A percentile compares a stretch with the other conserved stretches of the same genome.
phyloP scores from a whole-genome alignment of 2,888 invertebrate species.

The Synanthedon tipuliformis region DNA sequence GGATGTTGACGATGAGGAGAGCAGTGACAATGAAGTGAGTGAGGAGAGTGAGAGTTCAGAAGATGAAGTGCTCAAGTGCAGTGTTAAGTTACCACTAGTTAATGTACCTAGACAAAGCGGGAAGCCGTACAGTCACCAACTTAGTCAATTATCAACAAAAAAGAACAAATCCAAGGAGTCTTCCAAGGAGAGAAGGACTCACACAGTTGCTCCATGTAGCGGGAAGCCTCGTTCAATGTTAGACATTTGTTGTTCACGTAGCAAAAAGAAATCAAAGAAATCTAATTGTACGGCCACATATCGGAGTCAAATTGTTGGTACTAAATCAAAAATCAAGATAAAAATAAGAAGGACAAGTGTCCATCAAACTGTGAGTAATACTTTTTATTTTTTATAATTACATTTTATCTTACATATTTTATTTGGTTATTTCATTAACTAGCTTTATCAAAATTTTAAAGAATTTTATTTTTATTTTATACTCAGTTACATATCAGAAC shows the following conservation, averaged over 20 bases:
- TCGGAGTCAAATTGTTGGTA: constrained; percentile 74
- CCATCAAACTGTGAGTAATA: constrained; percentile 45
- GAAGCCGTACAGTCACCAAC: constrained; percentile 68
- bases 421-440: no score
- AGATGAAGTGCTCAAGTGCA: constrained; percentile 58
- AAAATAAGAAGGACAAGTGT: constrained; percentile 74
- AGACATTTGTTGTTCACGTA: constrained; percentile 57
- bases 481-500: no score
- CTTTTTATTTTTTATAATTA: not conserved
- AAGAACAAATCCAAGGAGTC: constrained; percentile 52
- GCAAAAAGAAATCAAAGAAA: constrained; percentile 63
- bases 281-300: constrained; percentile 58
- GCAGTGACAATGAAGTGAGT: constrained; percentile 23
- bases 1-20: constrained; percentile 35
- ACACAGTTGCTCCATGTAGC: constrained; percentile 54
- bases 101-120: constrained; percentile 55
- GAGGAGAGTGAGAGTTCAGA: constrained; percentile 51
- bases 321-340: constrained; percentile 75
- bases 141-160: constrained; percentile 68
- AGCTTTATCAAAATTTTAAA: no score
- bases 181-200: constrained; percentile 45
- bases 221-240: constrained; percentile 66
- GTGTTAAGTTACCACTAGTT: constrained; percentile 60
- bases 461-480: no score
- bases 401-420: no score